Evolutionary conservation across 92 coral and sea anemone genomes (phyloP), one percentile per base, ranked within the genome.

Genomic region (Bergia sp.): DNA sequence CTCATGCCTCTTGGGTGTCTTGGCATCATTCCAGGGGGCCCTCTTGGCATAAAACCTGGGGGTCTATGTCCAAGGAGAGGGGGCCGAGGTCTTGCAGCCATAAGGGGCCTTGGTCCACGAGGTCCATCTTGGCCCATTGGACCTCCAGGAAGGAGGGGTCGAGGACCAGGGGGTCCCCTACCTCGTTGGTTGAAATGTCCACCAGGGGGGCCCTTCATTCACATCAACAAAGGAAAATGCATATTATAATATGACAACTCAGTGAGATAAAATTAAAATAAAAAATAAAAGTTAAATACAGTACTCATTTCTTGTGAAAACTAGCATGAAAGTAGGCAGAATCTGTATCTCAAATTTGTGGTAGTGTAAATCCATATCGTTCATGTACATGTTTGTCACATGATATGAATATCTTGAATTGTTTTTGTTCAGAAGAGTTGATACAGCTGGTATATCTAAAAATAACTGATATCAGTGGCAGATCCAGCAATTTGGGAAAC

Each of bases 81-180:
- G 65, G 87, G 87, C 9, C 87, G 69, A 8, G 87, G 87, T 47
- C 87, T 84, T 71, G 94, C 84, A 1, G 89, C 89, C 94, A 94
- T 91, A 21, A 93, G 91, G 4, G 95, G 95, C 45, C 90, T 91
- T 42, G 93, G 94, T 41, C 87, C 90, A 16, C 85, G 78, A 2
- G 80, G 73, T 39, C 88, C 89, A 50, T 85, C 88, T 69, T 55
- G 78, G 5, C 79, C 79, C 79, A 76, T 76, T 21, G 77, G 87
- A 39, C 86, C 93, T 6, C 91, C 87, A n/a, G 89, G 92, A 7
- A 90, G 86, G 76, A 90, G 77, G 79, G 89, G 82, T 49, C 77
- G 81, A 20, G 82, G 76, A 8, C 84, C 90, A 41, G 82, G 81
- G 29, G 72, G 67, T 45, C 87, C 91, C 16, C 81, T 44, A 29